These are phyloP conservation scores for Cettia cetti DNA, from an alignment of 2,113 vertebrate species.

Conservation along the genomic window DNA sequence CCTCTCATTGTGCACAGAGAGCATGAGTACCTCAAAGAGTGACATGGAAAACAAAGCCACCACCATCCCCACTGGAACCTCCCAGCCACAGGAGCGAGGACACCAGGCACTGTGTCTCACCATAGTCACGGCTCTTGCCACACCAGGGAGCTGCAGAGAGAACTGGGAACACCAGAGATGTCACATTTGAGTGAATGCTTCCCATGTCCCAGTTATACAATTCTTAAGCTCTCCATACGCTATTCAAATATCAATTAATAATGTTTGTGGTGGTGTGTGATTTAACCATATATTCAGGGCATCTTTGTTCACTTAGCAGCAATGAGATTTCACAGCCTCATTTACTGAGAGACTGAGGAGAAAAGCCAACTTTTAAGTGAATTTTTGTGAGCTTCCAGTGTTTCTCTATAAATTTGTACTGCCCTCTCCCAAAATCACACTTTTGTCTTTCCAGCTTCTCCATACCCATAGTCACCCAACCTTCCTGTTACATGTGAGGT, in stretches of 20 bases:
- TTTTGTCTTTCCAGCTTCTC: not conserved
- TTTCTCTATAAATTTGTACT: not conserved
- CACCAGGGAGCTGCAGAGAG: not conserved
- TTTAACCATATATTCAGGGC: conserved; percentile 8
- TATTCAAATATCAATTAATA: conserved; percentile 37
- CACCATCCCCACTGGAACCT: not conserved
- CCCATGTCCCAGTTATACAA: not conserved
- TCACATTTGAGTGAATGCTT: not conserved
- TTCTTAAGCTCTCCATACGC: not conserved
- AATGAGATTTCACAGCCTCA: not conserved
- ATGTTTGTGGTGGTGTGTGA: conserved; percentile 10
- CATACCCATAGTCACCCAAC: not conserved
- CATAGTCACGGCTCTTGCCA: not conserved
- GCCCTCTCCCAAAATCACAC: not conserved
- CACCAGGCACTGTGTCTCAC: not conserved
- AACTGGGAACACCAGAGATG: not conserved
- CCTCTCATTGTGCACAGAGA: not conserved
- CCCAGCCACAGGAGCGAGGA: not conserved
- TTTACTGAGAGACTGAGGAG: not conserved
- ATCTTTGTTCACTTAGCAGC: conserved; percentile 11
- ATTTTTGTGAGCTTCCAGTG: not conserved
- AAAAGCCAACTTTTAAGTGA: not conserved
- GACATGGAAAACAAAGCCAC: not conserved
- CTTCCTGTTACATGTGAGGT: not conserved
- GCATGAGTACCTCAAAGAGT: not conserved